A percentile compares a stretch with the other conserved stretches of the same genome.
Conservation (phyloP, 2,113 vertebrate genomes). For the Mola mola region DNA sequence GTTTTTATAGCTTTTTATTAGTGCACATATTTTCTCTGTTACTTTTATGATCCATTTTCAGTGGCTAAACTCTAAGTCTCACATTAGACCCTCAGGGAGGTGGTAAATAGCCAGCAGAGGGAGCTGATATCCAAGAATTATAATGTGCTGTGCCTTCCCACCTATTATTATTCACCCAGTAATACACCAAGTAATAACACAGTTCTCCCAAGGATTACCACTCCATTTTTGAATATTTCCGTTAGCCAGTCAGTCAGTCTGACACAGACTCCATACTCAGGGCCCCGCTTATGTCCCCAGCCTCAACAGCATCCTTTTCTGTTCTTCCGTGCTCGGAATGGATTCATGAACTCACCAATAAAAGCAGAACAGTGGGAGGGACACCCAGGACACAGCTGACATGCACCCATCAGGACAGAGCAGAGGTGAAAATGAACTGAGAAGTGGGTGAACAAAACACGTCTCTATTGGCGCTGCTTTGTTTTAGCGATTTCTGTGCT, state of each 20-base stretch:
- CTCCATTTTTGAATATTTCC: conserved; percentile 1
- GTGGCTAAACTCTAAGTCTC: conserved; percentile 1
- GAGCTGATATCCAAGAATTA: conserved; percentile 64
- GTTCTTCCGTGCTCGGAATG: conserved; percentile 27
- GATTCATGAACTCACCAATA: conserved; percentile 45
- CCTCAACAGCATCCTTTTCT: conserved; percentile 8
- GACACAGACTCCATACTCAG: conserved; percentile 1
- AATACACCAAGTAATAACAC: conserved; percentile 20
- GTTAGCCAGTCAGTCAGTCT: background rate
- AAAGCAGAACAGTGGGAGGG: conserved; percentile 49
- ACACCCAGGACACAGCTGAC: conserved; percentile 45
- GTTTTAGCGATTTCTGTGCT: conserved; percentile 40
- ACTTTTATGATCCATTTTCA: background rate
- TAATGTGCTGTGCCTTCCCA: background rate
- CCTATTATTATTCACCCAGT: background rate
- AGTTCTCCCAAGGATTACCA: background rate
- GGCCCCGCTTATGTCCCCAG: background rate
- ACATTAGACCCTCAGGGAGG: background rate
- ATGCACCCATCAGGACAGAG: conserved; percentile 46
- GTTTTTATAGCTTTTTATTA: background rate
- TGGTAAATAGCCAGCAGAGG: conserved; percentile 63
- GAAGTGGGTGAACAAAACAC: conserved; percentile 65
- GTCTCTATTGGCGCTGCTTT: conserved; percentile 60
- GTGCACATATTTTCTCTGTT: background rate
- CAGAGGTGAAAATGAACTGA: conserved; percentile 71